phyloP scores from a whole-genome alignment of 2,888 invertebrate species.

The Perdita meconis region DNA sequence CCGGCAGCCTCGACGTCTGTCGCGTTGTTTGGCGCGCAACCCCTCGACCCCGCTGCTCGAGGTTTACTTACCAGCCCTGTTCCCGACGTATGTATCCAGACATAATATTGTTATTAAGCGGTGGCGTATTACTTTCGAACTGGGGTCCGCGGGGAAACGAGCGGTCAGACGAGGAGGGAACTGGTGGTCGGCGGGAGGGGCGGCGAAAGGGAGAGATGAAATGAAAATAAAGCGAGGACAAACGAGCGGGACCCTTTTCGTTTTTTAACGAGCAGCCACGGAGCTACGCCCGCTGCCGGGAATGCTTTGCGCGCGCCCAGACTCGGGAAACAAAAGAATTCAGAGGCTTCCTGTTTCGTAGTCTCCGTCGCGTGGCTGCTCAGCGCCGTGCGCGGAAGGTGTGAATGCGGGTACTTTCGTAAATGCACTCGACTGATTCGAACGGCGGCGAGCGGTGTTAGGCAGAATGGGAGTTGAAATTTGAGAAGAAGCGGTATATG shows the following conservation, averaged over 20 bases:
- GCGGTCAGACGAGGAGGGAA: not conserved
- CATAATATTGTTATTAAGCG: constrained; percentile 65
- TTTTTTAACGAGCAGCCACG: constrained; percentile 54
- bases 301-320: constrained; percentile 25
- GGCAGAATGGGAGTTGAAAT: constrained; percentile 26
- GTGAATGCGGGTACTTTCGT: constrained; percentile 68
- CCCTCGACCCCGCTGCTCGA: constrained; percentile 7
- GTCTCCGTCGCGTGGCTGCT: constrained; percentile 30
- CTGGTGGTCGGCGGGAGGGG: no score
- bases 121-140: constrained; percentile 52
- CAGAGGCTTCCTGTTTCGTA: constrained; percentile 54
- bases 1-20: constrained; percentile 38
- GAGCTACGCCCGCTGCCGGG: constrained; percentile 12
- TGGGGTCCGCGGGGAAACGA: constrained; percentile 40
- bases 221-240: constrained; percentile 56
- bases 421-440: constrained; percentile 57
- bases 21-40: constrained; percentile 34
- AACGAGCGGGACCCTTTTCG: constrained; percentile 51
- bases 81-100: constrained; percentile 31
- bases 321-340: constrained; percentile 60
- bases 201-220: constrained; percentile 20
- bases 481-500: constrained; percentile 29
- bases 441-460: constrained; percentile 11
- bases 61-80: constrained; percentile 11
- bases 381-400: constrained; percentile 52